A percentile compares a stretch with the other conserved stretches of the same genome.
Conservation (phyloP, 2,888 invertebrate species). For the Orthosia incerta region DNA sequence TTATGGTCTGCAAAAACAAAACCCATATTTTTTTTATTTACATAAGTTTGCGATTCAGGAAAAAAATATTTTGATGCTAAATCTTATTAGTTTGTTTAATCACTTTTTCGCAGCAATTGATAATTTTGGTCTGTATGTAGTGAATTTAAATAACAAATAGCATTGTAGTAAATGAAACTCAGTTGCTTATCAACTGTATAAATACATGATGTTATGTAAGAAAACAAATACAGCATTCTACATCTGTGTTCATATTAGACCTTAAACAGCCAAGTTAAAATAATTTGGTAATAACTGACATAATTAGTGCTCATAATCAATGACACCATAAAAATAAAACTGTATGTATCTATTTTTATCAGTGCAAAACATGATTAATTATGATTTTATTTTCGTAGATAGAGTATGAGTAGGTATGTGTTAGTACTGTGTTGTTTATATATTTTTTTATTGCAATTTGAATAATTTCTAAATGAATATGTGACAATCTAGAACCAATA, state of each 20-base stretch:
- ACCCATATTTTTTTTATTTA: too few species aligned
- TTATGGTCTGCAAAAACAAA: neutral
- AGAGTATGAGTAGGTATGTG: neutral
- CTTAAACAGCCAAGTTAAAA: neutral
- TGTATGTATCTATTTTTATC: neutral
- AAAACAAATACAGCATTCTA: neutral
- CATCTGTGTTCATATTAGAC: neutral
- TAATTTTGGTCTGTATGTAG: neutral
- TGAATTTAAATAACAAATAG: neutral
- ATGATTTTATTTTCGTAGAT: neutral
- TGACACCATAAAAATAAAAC: neutral
- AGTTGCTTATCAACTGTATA: conserved; percentile 10
- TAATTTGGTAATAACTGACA: neutral
- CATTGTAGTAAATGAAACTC: neutral
- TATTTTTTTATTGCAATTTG: neutral
- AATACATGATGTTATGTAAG: conserved; percentile 18
- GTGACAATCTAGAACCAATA: neutral
- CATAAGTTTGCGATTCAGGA: too few species aligned
- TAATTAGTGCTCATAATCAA: neutral
- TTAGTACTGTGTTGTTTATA: neutral
- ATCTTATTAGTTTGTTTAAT: neutral
- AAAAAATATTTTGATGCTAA: neutral
- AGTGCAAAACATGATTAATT: neutral
- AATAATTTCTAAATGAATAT: neutral
- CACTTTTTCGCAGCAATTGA: too few species aligned